Evolutionary conservation across 2,888 invertebrate species (phyloP).

Genomic region (Drepana falcataria): DNA sequence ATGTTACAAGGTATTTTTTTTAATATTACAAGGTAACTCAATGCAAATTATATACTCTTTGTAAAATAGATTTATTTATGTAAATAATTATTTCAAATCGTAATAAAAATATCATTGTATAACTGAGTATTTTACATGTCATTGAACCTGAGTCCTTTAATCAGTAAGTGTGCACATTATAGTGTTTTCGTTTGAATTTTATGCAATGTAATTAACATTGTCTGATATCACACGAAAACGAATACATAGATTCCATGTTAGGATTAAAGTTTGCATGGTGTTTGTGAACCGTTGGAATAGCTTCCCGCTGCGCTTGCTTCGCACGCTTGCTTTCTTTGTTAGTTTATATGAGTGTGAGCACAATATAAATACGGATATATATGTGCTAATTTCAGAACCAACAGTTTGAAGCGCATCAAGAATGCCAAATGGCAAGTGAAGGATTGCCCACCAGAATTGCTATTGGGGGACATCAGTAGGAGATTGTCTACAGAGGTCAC

Average conservation of each 20-base stretch:
- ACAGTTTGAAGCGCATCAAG: constrained; percentile 81
- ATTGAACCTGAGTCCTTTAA: constrained; percentile 12
- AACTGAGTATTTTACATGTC: constrained; percentile 27
- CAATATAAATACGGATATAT: constrained; percentile 1
- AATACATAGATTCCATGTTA: constrained; percentile 1
- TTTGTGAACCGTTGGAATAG: constrained; percentile 11
- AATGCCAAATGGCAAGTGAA: constrained; percentile 81
- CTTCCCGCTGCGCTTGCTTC: constrained; percentile 37
- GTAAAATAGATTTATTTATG: constrained; percentile 10
- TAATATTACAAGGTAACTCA: not conserved
- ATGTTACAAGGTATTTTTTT: not conserved
- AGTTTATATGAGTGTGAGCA: constrained; percentile 1
- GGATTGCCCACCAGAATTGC: constrained; percentile 77
- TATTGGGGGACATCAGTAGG: constrained; percentile 69
- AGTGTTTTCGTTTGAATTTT: constrained; percentile 5
- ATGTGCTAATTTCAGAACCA: constrained; percentile 56
- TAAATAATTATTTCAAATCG: constrained; percentile 15
- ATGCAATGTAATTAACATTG: constrained; percentile 8
- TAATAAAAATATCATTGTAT: constrained; percentile 30
- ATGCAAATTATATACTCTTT: not conserved
- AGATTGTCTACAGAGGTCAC: constrained; percentile 83
- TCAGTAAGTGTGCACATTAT: constrained; percentile 1
- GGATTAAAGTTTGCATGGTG: constrained; percentile 3
- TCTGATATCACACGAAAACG: constrained; percentile 11
- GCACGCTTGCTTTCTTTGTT: constrained; percentile 29